Conservation (phyloP, 2,888 invertebrate genomes). For the Hedychridium roseum region DNA sequence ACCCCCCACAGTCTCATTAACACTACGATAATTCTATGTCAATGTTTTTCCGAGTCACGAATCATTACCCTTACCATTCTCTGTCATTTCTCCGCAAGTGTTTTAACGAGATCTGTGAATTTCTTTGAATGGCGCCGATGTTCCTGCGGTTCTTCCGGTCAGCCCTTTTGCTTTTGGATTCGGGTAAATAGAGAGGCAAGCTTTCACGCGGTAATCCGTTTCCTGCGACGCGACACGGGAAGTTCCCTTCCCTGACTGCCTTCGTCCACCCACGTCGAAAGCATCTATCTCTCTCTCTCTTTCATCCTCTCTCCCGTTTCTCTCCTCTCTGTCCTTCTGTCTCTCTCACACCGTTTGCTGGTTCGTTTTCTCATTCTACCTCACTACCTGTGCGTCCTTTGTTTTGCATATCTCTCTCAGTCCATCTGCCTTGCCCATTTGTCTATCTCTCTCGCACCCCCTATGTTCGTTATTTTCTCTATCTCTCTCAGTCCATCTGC, state of each 20-base stretch:
- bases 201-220: too few relatives aligned
- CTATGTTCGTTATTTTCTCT: not conserved
- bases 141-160: too few relatives aligned
- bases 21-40: too few relatives aligned
- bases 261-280: conserved; percentile 16
- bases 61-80: too few relatives aligned
- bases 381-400: not conserved
- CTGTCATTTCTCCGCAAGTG: too few relatives aligned
- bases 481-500: not conserved
- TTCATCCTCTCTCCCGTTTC: not conserved
- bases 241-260: conserved; percentile 7
- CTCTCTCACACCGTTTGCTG: not conserved
- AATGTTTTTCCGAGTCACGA: too few relatives aligned
- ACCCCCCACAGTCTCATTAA: too few relatives aligned
- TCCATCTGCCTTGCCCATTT: not conserved
- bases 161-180: too few relatives aligned
- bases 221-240: too few relatives aligned
- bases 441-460: not conserved
- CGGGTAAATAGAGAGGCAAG: too few relatives aligned
- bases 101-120: too few relatives aligned
- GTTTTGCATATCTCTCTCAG: not conserved
- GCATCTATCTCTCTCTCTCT: conserved; percentile 3
- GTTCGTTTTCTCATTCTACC: not conserved
- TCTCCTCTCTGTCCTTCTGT: not conserved
- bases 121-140: too few relatives aligned